Evolutionary conservation across 2,888 invertebrate species (phyloP), one percentile per base, ranked within the genome.

Genomic region (Drosophila setosimentum): DNA sequence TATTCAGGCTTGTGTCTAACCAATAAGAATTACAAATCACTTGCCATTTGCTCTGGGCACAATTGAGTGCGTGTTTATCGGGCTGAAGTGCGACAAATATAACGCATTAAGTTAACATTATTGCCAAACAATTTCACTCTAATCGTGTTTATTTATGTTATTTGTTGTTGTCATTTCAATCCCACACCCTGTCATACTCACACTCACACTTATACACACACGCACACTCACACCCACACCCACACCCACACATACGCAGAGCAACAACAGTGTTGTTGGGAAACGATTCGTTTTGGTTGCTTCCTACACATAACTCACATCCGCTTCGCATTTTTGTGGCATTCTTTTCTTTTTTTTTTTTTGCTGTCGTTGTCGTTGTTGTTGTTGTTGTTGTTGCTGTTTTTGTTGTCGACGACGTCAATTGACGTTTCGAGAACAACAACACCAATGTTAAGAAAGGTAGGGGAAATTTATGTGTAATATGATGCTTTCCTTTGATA

Each of bases 291-390:
- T 63, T 77, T 74, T 62, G 69, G 49, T 48, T 79, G 75, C 82
- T 78, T 83, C 70, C 75, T 68, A 62, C 77, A 79, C 78, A 86
- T 82, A 83, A 82, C 81, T 77, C 79, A 76, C 85, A 87, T 85
- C 84, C 86, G 79, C 33, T 71, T 82, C 73, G 45, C 63, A 75
- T 84, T 85, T 78, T 74, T 78, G 70, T 74, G 80, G 74, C 55
- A 64, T 79, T 68, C 61, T 67, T 62, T 70, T 40, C n/a, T n/a
- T n/a, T n/a, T n/a, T n/a, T n/a, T n/a, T n/a, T 21, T 48, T 3
- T 6, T 7, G 7, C 35, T 5, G 51, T 37, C 21, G 35, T 54
- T 27, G 35, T 27, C 3, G 54, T 29, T 37, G 37, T 33, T 57
- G 24, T 49, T 48, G 59, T 35, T 32, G 30, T 27, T 10, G 27